Percentiles rank a stretch among this genome's conserved stretches.
Conservation (phyloP, 1,140 invertebrate species). For the Apis laboriosa region DNA sequence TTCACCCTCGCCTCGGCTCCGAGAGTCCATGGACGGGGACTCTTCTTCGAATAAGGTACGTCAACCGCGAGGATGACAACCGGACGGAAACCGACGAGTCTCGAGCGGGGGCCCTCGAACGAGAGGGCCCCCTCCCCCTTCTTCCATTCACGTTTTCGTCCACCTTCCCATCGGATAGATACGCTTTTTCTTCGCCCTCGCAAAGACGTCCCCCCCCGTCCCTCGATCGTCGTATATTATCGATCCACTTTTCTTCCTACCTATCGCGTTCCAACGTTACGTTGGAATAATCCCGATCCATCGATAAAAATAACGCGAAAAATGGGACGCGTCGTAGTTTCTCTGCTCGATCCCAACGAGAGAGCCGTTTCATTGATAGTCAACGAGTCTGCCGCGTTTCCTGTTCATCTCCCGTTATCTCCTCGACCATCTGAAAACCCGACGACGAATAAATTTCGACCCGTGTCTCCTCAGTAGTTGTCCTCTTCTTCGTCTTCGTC, state of each 20-base stretch:
- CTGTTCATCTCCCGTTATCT: slow-evolving; percentile 76
- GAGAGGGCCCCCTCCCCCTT: neutral
- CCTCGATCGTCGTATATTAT: neutral
- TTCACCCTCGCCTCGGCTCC: neutral
- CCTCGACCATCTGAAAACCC: slow-evolving; percentile 72
- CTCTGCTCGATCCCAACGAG: neutral
- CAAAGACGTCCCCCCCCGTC: too few species aligned
- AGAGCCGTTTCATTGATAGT: slow-evolving; percentile 76
- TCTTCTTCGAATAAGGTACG: slow-evolving; percentile 67
- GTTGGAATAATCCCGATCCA: neutral
- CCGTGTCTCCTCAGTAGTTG: slow-evolving; percentile 1
- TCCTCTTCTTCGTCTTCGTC: neutral
- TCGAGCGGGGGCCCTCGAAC: slow-evolving; percentile 42
- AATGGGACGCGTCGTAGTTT: too few species aligned
- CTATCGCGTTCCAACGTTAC: too few species aligned
- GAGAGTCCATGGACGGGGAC: slow-evolving; percentile 31
- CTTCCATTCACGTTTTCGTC: slow-evolving; percentile 62
- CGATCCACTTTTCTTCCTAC: neutral
- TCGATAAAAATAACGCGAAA: slow-evolving; percentile 1
- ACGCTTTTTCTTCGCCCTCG: slow-evolving; percentile 3
- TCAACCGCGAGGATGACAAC: slow-evolving; percentile 60
- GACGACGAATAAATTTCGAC: slow-evolving; percentile 78
- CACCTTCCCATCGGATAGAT: neutral
- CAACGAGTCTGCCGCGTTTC: slow-evolving; percentile 74
- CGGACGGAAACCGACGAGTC: slow-evolving; percentile 58